A percentile compares a stretch with the other conserved stretches of the same genome.
Evolutionary conservation across 92 coral and sea anemone genomes (phyloP).

Genomic region (Epizoanthus stellaris): DNA sequence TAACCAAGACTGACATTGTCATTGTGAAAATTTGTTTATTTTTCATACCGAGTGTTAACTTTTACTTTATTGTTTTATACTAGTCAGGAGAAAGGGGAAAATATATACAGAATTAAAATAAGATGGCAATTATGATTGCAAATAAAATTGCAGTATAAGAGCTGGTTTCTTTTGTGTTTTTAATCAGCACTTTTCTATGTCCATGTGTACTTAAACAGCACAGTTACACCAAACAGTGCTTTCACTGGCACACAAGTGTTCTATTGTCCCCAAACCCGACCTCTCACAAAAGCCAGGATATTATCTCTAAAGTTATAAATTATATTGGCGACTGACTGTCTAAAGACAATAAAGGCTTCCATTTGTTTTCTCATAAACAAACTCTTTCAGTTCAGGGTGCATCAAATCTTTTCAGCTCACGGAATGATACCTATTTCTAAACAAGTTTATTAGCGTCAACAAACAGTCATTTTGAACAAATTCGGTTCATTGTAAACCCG

Average conservation of each 20-base stretch:
- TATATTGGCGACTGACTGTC: conserved; percentile 4
- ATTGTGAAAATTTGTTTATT: too few relatives aligned
- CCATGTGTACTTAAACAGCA: neutral
- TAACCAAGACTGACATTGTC: too few relatives aligned
- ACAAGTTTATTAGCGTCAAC: conserved; percentile 10
- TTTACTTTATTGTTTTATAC: too few relatives aligned
- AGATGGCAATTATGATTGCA: too few relatives aligned
- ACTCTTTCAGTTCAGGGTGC: neutral
- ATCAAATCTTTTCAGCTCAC: conserved; percentile 21
- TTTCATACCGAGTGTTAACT: too few relatives aligned
- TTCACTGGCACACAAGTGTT: neutral
- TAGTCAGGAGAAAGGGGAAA: too few relatives aligned
- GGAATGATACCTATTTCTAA: conserved; percentile 30
- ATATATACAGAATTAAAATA: too few relatives aligned
- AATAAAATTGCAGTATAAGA: neutral
- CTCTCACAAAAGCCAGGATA: conserved; percentile 5
- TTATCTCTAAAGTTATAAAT: neutral
- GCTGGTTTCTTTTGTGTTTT: neutral
- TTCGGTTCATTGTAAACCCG: neutral
- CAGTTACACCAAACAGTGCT: neutral
- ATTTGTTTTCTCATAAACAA: conserved; percentile 27
- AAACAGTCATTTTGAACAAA: conserved; percentile 29
- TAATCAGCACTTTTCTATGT: neutral
- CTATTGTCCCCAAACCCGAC: neutral
- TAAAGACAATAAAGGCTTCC: conserved; percentile 2